A percentile compares a stretch with the other conserved stretches of the same genome.
phyloP scores from a whole-genome alignment of 1,140 invertebrate species.

The Ostrea denselamellosa region DNA sequence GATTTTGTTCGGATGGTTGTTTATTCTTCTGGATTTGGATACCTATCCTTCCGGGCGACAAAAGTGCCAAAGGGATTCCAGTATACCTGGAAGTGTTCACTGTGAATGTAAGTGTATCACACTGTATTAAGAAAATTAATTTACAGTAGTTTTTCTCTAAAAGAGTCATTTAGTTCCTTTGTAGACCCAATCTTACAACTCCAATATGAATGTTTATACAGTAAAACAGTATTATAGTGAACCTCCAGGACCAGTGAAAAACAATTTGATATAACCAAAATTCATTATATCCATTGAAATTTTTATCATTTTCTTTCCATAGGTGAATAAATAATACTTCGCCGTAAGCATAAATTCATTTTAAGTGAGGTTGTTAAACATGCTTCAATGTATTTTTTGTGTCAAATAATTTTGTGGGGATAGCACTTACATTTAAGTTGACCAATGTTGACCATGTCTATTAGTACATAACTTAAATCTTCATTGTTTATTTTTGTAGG shows the following conservation, averaged over 20 bases:
- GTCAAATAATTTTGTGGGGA: not conserved
- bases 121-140: not conserved
- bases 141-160: not conserved
- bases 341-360: no score
- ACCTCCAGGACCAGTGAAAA: no score
- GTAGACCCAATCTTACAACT: not conserved
- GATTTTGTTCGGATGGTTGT: conserved; percentile 75
- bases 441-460: not conserved
- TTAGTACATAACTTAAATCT: not conserved
- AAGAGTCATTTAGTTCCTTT: not conserved
- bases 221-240: no score
- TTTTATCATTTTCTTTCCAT: no score
- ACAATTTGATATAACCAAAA: no score
- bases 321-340: no score
- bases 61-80: conserved; percentile 70
- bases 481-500: not conserved
- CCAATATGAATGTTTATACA: no score
- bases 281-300: no score
- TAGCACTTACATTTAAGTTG: not conserved
- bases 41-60: conserved; percentile 66
- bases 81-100: conserved; percentile 72
- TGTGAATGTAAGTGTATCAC: conserved; percentile 62
- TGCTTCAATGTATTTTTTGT: no score
- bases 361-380: no score
- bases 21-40: conserved; percentile 78